Percentiles rank a stretch among this genome's conserved stretches.
Conservation (phyloP, 2,888 invertebrate species). For the Choreutis nemorana region DNA sequence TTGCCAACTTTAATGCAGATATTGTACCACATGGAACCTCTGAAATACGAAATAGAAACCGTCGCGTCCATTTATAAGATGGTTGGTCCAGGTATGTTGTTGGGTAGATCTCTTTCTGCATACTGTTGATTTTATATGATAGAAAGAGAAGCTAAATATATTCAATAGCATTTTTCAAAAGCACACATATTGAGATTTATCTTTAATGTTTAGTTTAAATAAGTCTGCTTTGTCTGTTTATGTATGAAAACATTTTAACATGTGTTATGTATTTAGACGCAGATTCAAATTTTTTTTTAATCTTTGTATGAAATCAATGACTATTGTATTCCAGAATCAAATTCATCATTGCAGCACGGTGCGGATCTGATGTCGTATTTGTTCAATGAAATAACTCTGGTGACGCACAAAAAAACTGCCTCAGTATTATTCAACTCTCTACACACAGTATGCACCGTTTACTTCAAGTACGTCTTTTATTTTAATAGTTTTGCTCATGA, state of each 20-base stretch:
- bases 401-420: conserved; percentile 64
- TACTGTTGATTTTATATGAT: conserved; percentile 1
- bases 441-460: conserved; percentile 63
- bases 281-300: no score
- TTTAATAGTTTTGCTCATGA: background rate
- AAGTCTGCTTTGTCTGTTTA: no score
- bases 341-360: conserved; percentile 43
- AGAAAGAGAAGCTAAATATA: no score
- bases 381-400: conserved; percentile 68
- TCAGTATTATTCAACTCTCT: conserved; percentile 65
- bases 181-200: no score
- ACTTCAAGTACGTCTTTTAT: conserved; percentile 58
- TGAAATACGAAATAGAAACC: conserved; percentile 60
- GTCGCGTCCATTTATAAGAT: conserved; percentile 64
- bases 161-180: no score
- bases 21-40: conserved; percentile 45
- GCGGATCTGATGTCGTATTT: conserved; percentile 71
- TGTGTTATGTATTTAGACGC: no score
- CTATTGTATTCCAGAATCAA: conserved; percentile 26
- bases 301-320: no score
- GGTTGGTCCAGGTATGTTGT: conserved; percentile 37
- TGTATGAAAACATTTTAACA: no score
- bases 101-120: background rate
- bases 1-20: conserved; percentile 52
- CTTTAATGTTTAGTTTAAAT: no score